Conservation (phyloP, 2,888 invertebrate species). For the Eristalinus aeneus region DNA sequence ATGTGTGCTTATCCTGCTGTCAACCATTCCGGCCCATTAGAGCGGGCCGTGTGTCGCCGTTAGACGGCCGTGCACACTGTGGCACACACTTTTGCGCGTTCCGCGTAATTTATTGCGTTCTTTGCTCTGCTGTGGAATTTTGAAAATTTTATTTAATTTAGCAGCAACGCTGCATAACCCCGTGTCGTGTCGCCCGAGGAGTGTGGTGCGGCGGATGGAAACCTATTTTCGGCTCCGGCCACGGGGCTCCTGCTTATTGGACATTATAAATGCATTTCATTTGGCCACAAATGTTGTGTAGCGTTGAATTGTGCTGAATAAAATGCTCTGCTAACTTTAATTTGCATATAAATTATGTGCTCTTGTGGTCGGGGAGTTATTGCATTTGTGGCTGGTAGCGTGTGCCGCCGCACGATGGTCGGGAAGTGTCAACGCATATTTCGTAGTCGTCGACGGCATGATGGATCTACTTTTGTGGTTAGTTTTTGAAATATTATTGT, state of each 20-base stretch:
- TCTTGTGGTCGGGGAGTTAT: conserved; percentile 63
- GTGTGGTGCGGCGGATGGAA: conserved; percentile 9
- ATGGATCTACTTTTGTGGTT: conserved; percentile 66
- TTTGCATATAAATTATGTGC: conserved; percentile 69
- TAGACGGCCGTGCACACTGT: neutral
- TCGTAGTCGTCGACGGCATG: conserved; percentile 53
- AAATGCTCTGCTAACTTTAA: conserved; percentile 63
- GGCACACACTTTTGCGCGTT: conserved; percentile 15
- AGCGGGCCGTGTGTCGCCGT: neutral
- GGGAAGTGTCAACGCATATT: conserved; percentile 65
- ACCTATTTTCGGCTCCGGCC: conserved; percentile 54
- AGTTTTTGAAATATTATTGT: conserved; percentile 66
- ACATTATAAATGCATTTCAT: conserved; percentile 68
- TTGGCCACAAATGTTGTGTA: conserved; percentile 65
- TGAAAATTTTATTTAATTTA: conserved; percentile 66
- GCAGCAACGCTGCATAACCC: conserved; percentile 5
- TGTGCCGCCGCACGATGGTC: conserved; percentile 41
- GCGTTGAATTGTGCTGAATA: conserved; percentile 44
- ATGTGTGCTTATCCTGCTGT: conserved; percentile 66
- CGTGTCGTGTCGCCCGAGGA: conserved; percentile 5
- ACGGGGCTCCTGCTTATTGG: conserved; percentile 49
- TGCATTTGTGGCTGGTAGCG: conserved; percentile 51
- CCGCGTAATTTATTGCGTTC: conserved; percentile 66
- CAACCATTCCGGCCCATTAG: conserved; percentile 30
- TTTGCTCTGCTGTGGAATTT: conserved; percentile 59